Percentiles rank a stretch among this genome's conserved stretches.
Conservation (phyloP, 2,113 vertebrate genomes). For the Ptychochromis oligacanthus region DNA sequence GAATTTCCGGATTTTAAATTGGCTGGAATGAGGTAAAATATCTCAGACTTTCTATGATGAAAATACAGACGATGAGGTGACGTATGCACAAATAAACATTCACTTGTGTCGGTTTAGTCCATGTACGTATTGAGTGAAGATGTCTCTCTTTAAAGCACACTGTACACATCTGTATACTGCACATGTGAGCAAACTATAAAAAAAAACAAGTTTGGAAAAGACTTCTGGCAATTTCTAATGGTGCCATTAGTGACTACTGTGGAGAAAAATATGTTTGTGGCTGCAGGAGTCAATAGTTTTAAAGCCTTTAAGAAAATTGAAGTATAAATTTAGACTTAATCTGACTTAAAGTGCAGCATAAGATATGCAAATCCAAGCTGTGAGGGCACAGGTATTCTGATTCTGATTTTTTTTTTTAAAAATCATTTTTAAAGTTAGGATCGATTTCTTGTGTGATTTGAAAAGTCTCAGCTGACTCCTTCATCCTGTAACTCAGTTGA, state of each 20-base stretch:
- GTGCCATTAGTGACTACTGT: background rate
- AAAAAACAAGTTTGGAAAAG: background rate
- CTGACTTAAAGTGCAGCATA: background rate
- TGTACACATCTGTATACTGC: background rate
- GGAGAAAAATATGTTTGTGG: background rate
- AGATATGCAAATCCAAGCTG: background rate
- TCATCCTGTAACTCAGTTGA: background rate
- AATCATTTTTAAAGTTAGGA: background rate
- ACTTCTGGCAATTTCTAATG: no score
- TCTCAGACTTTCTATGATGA: background rate
- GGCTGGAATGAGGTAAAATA: no score
- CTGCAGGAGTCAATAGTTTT: background rate
- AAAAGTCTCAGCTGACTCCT: background rate
- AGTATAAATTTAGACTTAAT: background rate
- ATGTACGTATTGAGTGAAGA: accelerated
- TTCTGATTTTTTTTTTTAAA: no score
- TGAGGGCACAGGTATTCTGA: background rate
- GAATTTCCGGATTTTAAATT: no score
- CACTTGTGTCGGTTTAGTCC: background rate
- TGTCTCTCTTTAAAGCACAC: background rate
- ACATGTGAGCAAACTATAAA: background rate
- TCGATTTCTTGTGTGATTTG: background rate
- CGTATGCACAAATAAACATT: background rate
- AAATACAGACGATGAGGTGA: background rate
- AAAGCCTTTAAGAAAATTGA: background rate